Conservation (phyloP, 2,888 invertebrate genomes). For the Drosophila paucipuncta region DNA sequence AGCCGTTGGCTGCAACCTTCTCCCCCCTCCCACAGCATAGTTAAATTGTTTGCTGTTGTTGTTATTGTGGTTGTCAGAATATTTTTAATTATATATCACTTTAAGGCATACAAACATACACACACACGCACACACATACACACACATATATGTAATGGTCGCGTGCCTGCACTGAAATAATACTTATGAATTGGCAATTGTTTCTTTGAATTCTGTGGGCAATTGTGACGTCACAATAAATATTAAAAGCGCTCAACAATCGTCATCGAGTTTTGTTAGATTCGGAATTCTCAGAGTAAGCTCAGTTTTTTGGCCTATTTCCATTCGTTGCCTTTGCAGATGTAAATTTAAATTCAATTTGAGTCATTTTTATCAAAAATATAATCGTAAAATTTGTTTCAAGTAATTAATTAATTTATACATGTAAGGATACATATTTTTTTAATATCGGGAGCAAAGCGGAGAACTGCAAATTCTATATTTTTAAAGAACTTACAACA, state of each 20-base stretch:
- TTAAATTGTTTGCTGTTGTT: slow-evolving; percentile 38
- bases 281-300: neutral
- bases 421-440: neutral
- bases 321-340: neutral
- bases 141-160: slow-evolving; percentile 38
- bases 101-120: slow-evolving; percentile 13
- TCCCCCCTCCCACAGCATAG: neutral
- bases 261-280: neutral
- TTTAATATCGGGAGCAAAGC: neutral
- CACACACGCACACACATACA: neutral
- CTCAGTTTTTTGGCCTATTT: neutral
- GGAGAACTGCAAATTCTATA: neutral
- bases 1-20: neutral
- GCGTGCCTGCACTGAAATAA: slow-evolving; percentile 69
- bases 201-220: neutral
- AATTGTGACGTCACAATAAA: slow-evolving; percentile 3
- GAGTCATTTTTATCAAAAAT: neutral
- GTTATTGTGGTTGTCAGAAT: slow-evolving; percentile 61
- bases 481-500: neutral
- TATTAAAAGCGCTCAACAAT: neutral
- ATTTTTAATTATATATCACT: slow-evolving; percentile 62
- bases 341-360: neutral
- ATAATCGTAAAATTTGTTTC: neutral
- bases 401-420: neutral
- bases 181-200: neutral